A percentile compares a stretch with the other conserved stretches of the same genome.
Evolutionary conservation across 1,140 invertebrate genomes (phyloP).

Genomic region (Camponotus vicinus): DNA sequence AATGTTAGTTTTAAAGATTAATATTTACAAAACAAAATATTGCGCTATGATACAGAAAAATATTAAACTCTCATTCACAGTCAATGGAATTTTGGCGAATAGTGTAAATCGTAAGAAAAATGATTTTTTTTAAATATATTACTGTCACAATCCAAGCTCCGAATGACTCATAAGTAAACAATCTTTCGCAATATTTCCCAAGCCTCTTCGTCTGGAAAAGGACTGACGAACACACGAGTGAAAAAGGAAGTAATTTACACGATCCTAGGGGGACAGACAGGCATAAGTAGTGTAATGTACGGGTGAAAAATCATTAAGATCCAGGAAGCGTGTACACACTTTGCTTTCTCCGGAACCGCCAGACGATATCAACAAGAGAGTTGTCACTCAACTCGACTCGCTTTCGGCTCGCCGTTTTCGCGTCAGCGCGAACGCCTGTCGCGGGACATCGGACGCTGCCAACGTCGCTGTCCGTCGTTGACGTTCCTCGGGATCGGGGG

Average conservation of each 20-base stretch:
- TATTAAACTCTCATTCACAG: too few relatives aligned
- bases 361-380: constrained; percentile 33
- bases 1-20: too few relatives aligned
- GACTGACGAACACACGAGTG: background rate
- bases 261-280: background rate
- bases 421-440: constrained; percentile 17
- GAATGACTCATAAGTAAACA: background rate
- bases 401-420: constrained; percentile 15
- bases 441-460: constrained; percentile 21
- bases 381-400: constrained; percentile 12
- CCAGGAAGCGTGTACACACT: constrained; percentile 20
- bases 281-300: background rate
- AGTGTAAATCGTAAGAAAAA: background rate
- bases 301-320: background rate
- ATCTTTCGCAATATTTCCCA: background rate
- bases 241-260: background rate
- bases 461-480: background rate
- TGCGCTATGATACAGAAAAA: too few relatives aligned
- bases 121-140: background rate
- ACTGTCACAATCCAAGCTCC: background rate
- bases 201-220: background rate
- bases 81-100: background rate
- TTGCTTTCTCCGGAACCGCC: constrained; percentile 24
- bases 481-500: background rate
- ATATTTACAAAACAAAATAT: too few relatives aligned